These are phyloP conservation scores for Tribolium castaneum DNA, from an alignment of 1,140 invertebrate species.

Conservation along the genomic window DNA sequence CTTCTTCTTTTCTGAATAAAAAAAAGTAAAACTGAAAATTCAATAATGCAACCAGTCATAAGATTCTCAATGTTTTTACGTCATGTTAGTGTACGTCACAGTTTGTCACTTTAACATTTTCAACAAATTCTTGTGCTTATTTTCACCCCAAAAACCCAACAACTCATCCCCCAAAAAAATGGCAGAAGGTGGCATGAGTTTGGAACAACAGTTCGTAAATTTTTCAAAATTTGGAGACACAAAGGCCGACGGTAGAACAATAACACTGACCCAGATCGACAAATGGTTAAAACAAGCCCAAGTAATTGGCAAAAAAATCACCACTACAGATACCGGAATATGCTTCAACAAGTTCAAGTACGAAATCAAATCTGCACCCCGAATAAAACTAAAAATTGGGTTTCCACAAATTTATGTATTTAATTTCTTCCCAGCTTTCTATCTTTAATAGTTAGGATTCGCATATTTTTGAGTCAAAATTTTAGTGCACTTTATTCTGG, in stretches of 20 bases:
- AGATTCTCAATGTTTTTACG: background rate
- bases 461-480: too few species aligned
- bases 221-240: constrained; percentile 77
- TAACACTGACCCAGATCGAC: constrained; percentile 76
- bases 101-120: background rate
- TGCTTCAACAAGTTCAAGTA: constrained; percentile 76
- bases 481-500: too few species aligned
- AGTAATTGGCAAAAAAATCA: constrained; percentile 75
- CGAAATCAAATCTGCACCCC: too few species aligned
- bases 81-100: background rate
- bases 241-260: constrained; percentile 73
- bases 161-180: constrained; percentile 6
- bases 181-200: constrained; percentile 38
- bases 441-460: too few species aligned
- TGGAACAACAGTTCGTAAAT: constrained; percentile 63
- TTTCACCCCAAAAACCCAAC: background rate
- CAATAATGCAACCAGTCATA: too few species aligned
- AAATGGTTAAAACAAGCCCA: constrained; percentile 84
- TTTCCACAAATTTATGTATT: too few species aligned
- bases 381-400: too few species aligned
- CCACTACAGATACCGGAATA: constrained; percentile 77
- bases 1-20: too few species aligned
- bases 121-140: background rate
- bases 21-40: too few species aligned
- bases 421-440: too few species aligned